Conservation (phyloP, 2,888 invertebrate genomes). For the Podabrus alpinus region DNA sequence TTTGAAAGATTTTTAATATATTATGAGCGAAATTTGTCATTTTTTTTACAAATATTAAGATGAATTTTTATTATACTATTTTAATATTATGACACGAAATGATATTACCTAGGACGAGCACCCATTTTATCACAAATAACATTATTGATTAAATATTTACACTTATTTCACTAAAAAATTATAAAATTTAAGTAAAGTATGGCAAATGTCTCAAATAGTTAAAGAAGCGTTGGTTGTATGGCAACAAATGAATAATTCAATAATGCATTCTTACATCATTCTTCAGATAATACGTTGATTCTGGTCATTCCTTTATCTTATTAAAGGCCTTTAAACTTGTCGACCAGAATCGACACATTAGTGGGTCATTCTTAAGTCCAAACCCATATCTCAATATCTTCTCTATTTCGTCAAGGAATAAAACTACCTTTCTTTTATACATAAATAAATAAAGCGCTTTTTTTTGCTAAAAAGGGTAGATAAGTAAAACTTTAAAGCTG, state of each 20-base stretch:
- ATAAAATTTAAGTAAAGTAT: slow-evolving; percentile 1
- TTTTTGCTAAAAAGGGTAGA: background rate
- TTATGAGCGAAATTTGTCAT: slow-evolving; percentile 11
- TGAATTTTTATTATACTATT: slow-evolving; percentile 3
- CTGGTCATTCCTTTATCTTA: no score
- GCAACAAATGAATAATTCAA: background rate
- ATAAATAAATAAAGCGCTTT: background rate
- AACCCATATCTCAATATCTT: background rate
- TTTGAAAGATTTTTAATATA: slow-evolving; percentile 10
- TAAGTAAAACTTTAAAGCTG: background rate
- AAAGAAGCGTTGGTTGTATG: background rate
- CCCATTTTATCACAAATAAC: slow-evolving; percentile 35
- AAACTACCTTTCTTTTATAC: background rate
- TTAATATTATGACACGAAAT: slow-evolving; percentile 24
- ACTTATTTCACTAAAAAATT: slow-evolving; percentile 11
- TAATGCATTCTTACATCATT: background rate
- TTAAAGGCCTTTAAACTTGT: no score
- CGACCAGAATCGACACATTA: no score
- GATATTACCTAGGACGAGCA: slow-evolving; percentile 32
- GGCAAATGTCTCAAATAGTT: background rate
- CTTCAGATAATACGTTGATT: no score
- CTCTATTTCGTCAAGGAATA: background rate
- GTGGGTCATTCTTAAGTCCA: background rate
- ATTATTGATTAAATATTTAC: slow-evolving; percentile 32
- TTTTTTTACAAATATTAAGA: background rate